Evolutionary conservation across 2,797 vertebrate species (phyloP).

Genomic region (Rhabdophis nuchalis): DNA sequence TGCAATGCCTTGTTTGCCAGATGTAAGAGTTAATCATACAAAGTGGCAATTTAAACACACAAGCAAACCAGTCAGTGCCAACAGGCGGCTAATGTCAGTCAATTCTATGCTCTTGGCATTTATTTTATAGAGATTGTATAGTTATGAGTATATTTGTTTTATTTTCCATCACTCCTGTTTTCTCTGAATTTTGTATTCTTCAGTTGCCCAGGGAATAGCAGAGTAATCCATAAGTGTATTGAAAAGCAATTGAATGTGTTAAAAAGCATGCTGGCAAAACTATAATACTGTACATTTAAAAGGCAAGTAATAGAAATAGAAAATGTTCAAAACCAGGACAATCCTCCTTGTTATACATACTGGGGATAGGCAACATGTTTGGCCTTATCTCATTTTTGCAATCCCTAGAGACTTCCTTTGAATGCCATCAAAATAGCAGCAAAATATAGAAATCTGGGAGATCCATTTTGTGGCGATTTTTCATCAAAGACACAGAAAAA

Average conservation of each 20-base stretch:
- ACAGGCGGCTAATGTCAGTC: not conserved
- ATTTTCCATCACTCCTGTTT: not conserved
- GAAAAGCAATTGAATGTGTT: not conserved
- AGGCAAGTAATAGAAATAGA: not conserved
- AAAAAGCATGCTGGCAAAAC: not conserved
- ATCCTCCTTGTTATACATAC: not conserved
- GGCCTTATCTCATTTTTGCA: not conserved
- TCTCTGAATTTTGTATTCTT: not conserved
- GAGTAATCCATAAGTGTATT: not conserved
- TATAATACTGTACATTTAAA: not conserved
- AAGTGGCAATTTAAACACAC: conserved; percentile 2
- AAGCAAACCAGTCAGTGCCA: not conserved
- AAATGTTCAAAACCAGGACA: not conserved
- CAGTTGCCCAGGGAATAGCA: not conserved
- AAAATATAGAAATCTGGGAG: not conserved
- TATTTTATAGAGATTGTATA: not conserved
- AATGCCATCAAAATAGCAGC: not conserved
- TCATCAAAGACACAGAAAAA: not conserved
- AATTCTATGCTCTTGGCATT: not conserved
- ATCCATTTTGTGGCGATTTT: not conserved
- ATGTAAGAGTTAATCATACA: conserved; percentile 38
- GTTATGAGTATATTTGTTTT: not conserved
- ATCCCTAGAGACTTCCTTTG: not conserved
- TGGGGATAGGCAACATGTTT: not conserved
- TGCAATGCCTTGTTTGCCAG: conserved; percentile 22